These are phyloP conservation scores for Lepus europaeus DNA, from an alignment of 2,113 vertebrate genomes.

Conservation along the genomic window DNA sequence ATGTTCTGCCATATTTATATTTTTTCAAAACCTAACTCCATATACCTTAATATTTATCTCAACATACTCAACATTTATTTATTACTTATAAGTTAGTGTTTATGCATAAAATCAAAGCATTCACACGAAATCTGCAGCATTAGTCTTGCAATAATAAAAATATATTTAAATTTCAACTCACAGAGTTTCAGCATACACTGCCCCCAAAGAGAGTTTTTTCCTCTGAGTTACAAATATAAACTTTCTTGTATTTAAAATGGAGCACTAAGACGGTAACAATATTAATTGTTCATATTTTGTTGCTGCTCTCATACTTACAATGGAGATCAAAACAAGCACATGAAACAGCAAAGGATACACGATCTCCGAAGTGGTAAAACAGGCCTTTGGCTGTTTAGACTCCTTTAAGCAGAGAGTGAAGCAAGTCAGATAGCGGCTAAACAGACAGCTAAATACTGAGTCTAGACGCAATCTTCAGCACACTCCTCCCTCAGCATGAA, in stretches of 20 bases:
- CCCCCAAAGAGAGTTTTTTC: not conserved
- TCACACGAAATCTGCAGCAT: not conserved
- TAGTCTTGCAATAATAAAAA: not conserved
- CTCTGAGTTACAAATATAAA: not conserved
- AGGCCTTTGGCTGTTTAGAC: not conserved
- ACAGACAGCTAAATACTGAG: not conserved
- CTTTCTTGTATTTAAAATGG: not conserved
- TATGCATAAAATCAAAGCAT: constrained; percentile 16
- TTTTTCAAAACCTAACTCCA: constrained; percentile 40
- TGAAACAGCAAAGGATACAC: not conserved
- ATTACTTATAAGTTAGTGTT: constrained; percentile 5
- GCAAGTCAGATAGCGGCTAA: not conserved
- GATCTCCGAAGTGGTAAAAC: not conserved
- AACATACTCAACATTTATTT: not conserved
- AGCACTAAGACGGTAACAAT: not conserved
- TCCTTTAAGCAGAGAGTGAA: constrained; percentile 19
- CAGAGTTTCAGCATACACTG: not conserved
- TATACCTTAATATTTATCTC: not conserved
- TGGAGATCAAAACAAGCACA: not conserved
- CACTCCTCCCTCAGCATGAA: not conserved
- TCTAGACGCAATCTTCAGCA: not conserved
- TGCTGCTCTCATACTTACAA: not conserved
- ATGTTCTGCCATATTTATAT: not conserved
- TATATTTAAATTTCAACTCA: not conserved
- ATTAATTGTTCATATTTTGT: not conserved